phyloP scores from a whole-genome alignment of 2,113 vertebrate genomes.

The Machaerirhynchus nigripectus region DNA sequence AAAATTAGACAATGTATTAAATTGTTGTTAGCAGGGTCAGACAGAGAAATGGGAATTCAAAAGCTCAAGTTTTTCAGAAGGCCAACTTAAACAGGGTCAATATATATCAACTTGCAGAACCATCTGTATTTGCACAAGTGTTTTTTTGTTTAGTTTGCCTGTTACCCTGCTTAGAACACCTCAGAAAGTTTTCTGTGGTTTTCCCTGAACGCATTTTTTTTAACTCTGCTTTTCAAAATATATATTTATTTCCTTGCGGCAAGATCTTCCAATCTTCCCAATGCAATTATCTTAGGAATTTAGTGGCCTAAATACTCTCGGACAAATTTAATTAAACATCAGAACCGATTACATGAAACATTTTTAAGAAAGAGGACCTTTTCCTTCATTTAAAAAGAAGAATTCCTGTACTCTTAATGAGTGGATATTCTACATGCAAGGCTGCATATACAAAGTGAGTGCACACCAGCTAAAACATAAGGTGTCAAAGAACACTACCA shows the following conservation, averaged over 20 bases:
- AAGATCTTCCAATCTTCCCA: neutral
- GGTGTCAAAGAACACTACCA: neutral
- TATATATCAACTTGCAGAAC: neutral
- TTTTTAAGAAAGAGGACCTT: neutral
- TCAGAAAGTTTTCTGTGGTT: neutral
- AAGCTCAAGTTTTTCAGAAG: neutral
- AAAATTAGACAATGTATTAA: neutral
- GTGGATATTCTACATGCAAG: neutral
- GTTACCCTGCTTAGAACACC: neutral
- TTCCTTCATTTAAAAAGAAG: neutral
- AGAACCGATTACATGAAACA: neutral
- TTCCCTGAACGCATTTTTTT: neutral
- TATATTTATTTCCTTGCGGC: neutral
- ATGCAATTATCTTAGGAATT: neutral
- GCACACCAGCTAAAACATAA: neutral
- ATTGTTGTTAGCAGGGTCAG: neutral
- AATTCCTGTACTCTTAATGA: neutral
- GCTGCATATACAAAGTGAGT: neutral
- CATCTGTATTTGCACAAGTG: neutral
- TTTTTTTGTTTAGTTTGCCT: neutral
- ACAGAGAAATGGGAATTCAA: neutral
- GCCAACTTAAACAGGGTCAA: neutral
- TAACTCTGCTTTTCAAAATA: neutral
- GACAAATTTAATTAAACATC: neutral
- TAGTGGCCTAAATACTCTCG: neutral